phyloP scores from a whole-genome alignment of 2,113 vertebrate genomes.

The Labeo rohita region DNA sequence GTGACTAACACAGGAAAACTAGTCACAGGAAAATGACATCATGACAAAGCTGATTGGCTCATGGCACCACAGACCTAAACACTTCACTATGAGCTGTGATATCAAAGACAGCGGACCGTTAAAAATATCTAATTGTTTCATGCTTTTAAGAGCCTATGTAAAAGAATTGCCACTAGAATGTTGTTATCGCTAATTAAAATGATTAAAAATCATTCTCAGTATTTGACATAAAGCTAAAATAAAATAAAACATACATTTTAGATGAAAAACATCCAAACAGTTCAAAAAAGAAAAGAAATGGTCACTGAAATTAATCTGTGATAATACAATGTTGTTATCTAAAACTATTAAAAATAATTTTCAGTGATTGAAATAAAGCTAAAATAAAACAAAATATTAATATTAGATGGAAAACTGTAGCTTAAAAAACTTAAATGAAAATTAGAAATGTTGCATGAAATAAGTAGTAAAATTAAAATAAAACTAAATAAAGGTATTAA shows the following conservation, averaged over 20 bases:
- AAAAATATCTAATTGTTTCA: background rate
- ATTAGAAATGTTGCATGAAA: background rate
- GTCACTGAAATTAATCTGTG: background rate
- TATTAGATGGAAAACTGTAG: background rate
- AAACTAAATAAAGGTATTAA: background rate
- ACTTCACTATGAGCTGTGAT: background rate
- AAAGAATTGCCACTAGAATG: background rate
- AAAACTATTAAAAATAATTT: background rate
- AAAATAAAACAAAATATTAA: background rate
- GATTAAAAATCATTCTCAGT: background rate
- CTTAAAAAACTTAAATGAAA: background rate
- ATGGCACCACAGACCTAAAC: background rate
- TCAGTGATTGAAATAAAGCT: background rate
- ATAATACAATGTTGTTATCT: background rate
- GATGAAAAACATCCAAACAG: background rate
- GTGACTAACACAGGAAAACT: background rate
- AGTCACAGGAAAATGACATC: background rate
- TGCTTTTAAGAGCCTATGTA: background rate
- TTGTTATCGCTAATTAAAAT: background rate
- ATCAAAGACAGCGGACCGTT: background rate
- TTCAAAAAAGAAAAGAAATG: background rate
- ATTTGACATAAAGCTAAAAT: background rate
- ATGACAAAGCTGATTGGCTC: conserved; percentile 4
- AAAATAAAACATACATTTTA: background rate
- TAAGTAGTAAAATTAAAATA: background rate